Evolutionary conservation across 53 echinoderm and acorn worm species (phyloP), one percentile per base, ranked within the genome.

Genomic region (Antedon mediterranea): DNA sequence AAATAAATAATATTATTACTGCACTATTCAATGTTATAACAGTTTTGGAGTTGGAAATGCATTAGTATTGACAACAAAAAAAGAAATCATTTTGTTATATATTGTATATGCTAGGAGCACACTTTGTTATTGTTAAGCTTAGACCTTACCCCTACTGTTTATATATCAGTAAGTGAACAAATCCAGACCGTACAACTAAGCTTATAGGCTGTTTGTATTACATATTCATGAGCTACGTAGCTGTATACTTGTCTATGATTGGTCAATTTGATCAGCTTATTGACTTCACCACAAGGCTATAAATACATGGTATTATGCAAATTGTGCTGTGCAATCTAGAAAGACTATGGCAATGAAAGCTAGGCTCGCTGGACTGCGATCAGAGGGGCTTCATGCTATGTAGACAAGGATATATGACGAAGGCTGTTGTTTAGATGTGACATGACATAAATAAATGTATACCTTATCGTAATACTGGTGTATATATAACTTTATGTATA

Each of bases 301-400:
- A 90, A 90, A 90, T 90, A 90, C 87, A 90, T 79, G 73, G 82
- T 41, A 77, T 85, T 90, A 90, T 90, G 90, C 90, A 90, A 90
- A 90, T 90, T 78, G 33, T 34, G 33, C 77, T 72, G 79, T 90
- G 84, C 79, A 87, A 84, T 13, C 11, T 18, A 15, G 20, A 57
- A 2, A 2, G 23, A 26, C 57, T 57, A 26, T 18, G 23, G 57
- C 57, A 26, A 23, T 57, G 57, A 26, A 57, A 57, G 57, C 57
- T 57, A 57, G 57, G 57, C 57, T 18, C 1, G 57, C 9, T 57
- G 57, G 23, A 57, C 23, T 57, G 11, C 14, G 2, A 57, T 8
- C 20, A 26, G 9, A 57, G 57, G 57, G 57, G 20, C 57, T 57
- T 57, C 57, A 23, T n/a, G n/a, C n/a, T n/a, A n/a, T 57, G 57